Evolutionary conservation across 2,113 vertebrate genomes (phyloP).

Genomic region (Elephantulus edwardii): DNA sequence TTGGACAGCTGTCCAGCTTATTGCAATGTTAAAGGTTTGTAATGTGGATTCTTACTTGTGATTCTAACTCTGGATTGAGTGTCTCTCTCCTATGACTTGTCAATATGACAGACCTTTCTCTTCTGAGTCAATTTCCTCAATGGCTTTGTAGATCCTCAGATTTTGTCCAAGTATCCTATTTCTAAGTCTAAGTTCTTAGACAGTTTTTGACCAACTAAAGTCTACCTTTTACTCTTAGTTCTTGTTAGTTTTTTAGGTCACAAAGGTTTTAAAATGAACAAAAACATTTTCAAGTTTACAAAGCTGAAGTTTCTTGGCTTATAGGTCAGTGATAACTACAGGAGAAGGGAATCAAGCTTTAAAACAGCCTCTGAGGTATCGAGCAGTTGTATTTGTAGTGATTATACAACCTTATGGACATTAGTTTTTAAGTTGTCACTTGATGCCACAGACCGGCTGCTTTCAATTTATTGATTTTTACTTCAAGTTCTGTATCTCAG

Average conservation of each 20-base stretch:
- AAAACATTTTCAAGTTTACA: constrained; percentile 28
- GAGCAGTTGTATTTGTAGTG: constrained; percentile 43
- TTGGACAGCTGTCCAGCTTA: background rate
- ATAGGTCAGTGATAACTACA: background rate
- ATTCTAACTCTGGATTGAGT: background rate
- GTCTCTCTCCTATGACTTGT: background rate
- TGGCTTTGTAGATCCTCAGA: background rate
- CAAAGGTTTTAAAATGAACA: background rate
- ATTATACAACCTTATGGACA: constrained; percentile 20
- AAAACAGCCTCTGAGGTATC: background rate
- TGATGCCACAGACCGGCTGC: background rate
- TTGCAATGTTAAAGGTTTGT: background rate
- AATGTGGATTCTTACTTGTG: background rate
- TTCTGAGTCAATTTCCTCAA: background rate
- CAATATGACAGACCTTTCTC: background rate
- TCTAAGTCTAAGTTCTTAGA: background rate
- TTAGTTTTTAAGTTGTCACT: constrained; percentile 47
- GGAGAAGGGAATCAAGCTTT: background rate
- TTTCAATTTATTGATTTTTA: constrained; percentile 19
- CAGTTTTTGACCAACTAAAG: background rate
- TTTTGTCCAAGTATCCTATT: background rate
- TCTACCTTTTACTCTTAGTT: background rate
- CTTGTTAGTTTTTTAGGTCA: constrained; percentile 25
- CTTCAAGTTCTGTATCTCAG: constrained; percentile 7
- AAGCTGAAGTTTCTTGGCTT: constrained; percentile 26